A percentile compares a stretch with the other conserved stretches of the same genome.
These are phyloP conservation scores for Strix occidentalis DNA, from an alignment of 2,797 vertebrate genomes.

Conservation along the genomic window DNA sequence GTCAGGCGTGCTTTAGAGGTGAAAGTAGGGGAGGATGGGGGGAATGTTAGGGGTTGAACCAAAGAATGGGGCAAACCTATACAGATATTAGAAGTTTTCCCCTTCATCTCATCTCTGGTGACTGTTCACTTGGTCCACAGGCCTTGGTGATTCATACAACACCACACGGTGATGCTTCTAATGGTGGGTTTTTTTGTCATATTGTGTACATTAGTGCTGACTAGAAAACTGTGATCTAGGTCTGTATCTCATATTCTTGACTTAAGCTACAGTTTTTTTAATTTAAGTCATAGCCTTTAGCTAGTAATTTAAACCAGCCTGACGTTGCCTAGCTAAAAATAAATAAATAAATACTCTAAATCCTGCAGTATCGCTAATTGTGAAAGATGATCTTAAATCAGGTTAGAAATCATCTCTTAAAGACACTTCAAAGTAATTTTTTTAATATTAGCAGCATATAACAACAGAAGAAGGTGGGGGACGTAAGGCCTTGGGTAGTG, in stretches of 20 bases:
- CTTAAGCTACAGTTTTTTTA: neutral
- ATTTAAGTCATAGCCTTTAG: conserved; percentile 12
- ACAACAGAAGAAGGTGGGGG: neutral
- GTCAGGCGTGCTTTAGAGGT: neutral
- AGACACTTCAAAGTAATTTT: conserved; percentile 7
- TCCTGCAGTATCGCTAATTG: neutral
- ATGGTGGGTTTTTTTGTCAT: neutral
- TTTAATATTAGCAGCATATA: neutral
- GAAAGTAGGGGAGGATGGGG: neutral
- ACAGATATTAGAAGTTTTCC: neutral
- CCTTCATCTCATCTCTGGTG: neutral
- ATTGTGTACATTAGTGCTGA: neutral
- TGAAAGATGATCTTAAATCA: conserved; percentile 1
- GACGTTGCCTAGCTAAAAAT: neutral
- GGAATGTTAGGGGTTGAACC: neutral
- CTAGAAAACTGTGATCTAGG: neutral
- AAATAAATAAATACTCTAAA: neutral
- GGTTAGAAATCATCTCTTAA: conserved; percentile 6
- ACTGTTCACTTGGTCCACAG: neutral
- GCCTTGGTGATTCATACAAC: neutral
- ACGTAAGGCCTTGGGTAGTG: neutral
- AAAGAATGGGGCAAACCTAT: neutral
- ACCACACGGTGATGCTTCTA: neutral
- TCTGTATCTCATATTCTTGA: neutral
- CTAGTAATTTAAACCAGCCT: neutral